phyloP scores from a whole-genome alignment of 1,140 invertebrate species.

The Luehdorfia chinensis region DNA sequence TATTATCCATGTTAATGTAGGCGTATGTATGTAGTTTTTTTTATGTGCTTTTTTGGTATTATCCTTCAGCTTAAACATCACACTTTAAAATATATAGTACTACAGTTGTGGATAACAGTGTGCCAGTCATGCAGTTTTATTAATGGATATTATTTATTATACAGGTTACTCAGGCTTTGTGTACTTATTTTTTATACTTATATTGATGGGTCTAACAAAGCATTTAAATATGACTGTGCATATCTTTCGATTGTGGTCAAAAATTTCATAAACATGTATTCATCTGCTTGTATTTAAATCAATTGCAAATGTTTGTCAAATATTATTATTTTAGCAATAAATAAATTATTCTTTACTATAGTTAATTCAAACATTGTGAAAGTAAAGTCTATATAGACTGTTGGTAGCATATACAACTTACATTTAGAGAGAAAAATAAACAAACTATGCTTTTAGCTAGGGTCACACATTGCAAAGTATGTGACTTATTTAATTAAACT shows the following conservation, averaged over 20 bases:
- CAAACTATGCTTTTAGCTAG: background rate
- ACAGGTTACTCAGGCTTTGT: background rate
- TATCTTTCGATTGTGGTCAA: conserved; percentile 9
- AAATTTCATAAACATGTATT: conserved; percentile 1
- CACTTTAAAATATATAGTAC: background rate
- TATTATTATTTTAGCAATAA: conserved; percentile 10
- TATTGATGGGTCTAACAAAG: background rate
- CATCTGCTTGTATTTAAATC: background rate
- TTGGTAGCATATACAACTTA: too few species aligned
- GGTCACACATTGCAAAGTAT: background rate
- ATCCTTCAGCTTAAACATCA: conserved; percentile 1
- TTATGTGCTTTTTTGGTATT: background rate
- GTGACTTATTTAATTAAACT: conserved; percentile 8
- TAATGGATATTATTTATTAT: conserved; percentile 14
- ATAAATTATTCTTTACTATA: conserved; percentile 8
- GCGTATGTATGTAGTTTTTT: background rate
- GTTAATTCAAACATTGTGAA: background rate
- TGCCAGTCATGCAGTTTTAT: too few species aligned
- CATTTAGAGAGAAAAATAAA: too few species aligned
- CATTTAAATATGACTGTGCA: background rate
- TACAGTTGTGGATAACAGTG: too few species aligned
- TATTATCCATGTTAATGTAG: background rate
- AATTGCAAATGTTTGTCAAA: conserved; percentile 5
- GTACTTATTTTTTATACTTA: conserved; percentile 1
- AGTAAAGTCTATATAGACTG: background rate